A percentile compares a stretch with the other conserved stretches of the same genome.
phyloP scores from a whole-genome alignment of 1,140 invertebrate genomes.

The Zaprionus kolodkinae region DNA sequence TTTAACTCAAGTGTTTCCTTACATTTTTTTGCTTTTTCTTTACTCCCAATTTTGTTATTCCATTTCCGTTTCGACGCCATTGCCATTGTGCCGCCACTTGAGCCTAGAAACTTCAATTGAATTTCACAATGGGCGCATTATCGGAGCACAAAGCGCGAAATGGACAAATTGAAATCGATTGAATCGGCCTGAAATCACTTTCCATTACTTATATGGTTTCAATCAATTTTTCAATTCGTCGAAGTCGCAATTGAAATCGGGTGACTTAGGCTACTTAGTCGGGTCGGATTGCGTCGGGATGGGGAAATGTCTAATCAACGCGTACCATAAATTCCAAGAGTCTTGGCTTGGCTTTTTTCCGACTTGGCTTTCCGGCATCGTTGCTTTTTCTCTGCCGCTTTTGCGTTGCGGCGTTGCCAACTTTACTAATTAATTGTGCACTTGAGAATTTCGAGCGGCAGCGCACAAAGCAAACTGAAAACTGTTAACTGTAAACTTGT shows the following conservation, averaged over 20 bases:
- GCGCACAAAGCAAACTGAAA: constrained; percentile 65
- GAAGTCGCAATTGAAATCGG: constrained; percentile 35
- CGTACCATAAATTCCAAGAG: constrained; percentile 62
- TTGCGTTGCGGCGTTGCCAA: constrained; percentile 33
- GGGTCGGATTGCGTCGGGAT: neutral
- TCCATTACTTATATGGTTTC: constrained; percentile 73
- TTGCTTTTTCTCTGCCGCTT: neutral
- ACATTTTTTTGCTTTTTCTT: neutral
- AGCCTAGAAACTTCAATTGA: neutral
- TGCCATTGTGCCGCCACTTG: neutral
- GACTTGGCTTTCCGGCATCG: constrained; percentile 27
- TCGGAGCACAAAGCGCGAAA: constrained; percentile 3
- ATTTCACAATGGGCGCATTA: constrained; percentile 11
- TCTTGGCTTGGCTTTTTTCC: constrained; percentile 9
- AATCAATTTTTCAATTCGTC: constrained; percentile 75
- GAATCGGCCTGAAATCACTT: constrained; percentile 34
- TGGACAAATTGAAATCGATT: constrained; percentile 40
- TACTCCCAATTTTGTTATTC: neutral
- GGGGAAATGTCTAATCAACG: constrained; percentile 54
- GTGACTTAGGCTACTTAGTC: constrained; percentile 62
- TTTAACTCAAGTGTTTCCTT: neutral
- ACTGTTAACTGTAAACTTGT: constrained; percentile 61
- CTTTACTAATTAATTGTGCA: constrained; percentile 83
- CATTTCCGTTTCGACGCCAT: neutral
- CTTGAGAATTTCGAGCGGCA: constrained; percentile 74